Conservation (phyloP, 2,113 vertebrate species). For the Lophura nycthemera region DNA sequence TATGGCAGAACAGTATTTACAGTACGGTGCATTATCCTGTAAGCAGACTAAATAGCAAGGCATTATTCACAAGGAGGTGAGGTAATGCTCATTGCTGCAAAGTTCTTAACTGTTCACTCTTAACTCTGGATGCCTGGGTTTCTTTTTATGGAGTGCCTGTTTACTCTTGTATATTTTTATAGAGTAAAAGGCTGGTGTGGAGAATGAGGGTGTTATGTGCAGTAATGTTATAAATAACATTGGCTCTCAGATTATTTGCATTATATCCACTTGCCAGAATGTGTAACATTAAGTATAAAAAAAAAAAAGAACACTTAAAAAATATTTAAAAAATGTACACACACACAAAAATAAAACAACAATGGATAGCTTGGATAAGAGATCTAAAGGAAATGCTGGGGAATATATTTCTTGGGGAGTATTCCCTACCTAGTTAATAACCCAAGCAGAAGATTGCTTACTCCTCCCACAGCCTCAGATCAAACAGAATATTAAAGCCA, state of each 20-base stretch:
- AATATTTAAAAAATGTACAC: not conserved
- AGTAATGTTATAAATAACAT: conserved; percentile 8
- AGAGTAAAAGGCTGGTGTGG: conserved; percentile 39
- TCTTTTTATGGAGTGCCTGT: conserved; percentile 48
- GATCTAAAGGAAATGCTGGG: not conserved
- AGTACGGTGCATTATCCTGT: not conserved
- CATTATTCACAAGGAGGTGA: conserved; percentile 8
- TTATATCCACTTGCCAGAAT: conserved; percentile 18
- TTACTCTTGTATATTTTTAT: conserved; percentile 60
- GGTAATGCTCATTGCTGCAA: conserved; percentile 20
- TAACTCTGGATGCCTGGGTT: conserved; percentile 22
- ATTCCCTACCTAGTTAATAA: conserved; percentile 15
- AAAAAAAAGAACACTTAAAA: not conserved
- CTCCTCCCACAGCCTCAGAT: conserved; percentile 30
- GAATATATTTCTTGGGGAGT: not conserved
- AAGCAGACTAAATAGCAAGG: conserved; percentile 20
- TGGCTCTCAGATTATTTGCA: conserved; percentile 45
- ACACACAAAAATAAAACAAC: not conserved
- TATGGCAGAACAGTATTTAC: not conserved
- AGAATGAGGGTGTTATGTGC: conserved; percentile 65
- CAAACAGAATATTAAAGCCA: conserved; percentile 44
- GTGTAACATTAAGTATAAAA: not conserved
- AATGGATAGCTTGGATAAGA: not conserved
- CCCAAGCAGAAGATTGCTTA: conserved; percentile 11
- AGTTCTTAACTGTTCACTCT: conserved; percentile 42